Base-by-base conservation (phyloP, 1,140 invertebrate species). In the Augochlora pura region DNA sequence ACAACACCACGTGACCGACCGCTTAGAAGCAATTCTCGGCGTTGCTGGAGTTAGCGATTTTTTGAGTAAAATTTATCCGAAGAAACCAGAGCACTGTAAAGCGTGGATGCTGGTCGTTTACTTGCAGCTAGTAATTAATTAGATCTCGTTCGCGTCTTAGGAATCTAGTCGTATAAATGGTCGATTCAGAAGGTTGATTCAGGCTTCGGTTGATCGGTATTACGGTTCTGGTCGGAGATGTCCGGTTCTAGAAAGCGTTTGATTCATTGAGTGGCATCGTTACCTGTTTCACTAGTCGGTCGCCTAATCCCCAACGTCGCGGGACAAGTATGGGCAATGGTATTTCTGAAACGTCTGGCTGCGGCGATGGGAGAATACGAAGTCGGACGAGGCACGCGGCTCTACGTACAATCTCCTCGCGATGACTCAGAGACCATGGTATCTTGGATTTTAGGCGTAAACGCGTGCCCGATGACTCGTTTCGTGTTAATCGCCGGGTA, bases 391-490 rank as follows among this genome's bases (percentile, higher is more conserved):
- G 75, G 76, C 62, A 52, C 57, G 75, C 49, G 49, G 49, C 75
- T 54, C 25, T 81, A 66, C 42, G 62, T 71, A 81, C 86, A 87
- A 87, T 85, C 85, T 84, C 80, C 83, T 42, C 82, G 80, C 85
- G 87, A 85, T 89, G 87, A 89, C 84, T 89, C 88, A 89, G 84
- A 57, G 84, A 49, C 81, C 14, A 57, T 16, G 46, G 57, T 82
- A 87, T 81, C 75, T 83, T 81, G 84, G 71, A 83, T 81, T 66
- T 84, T 85, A 84, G 80, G 81, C 84, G 87, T 81, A 87, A 57
- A 88, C 83, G 83, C 82, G 80, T 82, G 80, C 70, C 81, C 87
- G 84, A 89, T 85, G 87, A 88, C 80, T 85, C 82, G 79, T 66
- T 71, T 77, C 81, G 82, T 70, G 83, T 86, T 80, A 87, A 88